A percentile compares a stretch with the other conserved stretches of the same genome.
These are phyloP conservation scores for Drosophila melanocephala DNA, from an alignment of 2,888 invertebrate species.

Conservation along the genomic window DNA sequence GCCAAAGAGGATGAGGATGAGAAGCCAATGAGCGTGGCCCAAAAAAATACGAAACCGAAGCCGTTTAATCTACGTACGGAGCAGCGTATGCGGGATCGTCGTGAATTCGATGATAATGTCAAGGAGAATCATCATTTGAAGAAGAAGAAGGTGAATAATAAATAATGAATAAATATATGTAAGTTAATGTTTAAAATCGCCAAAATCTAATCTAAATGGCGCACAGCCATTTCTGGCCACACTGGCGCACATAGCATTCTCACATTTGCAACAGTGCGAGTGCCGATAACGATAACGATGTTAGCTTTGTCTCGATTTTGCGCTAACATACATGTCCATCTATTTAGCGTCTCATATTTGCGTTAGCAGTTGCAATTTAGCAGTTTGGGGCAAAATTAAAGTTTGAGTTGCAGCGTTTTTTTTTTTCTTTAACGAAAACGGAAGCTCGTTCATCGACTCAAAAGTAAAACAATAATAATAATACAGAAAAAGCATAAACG, in stretches of 20 bases:
- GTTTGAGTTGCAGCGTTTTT: constrained; percentile 19
- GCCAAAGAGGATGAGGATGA: constrained; percentile 5
- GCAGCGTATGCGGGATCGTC: constrained; percentile 80
- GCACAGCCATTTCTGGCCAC: constrained; percentile 17
- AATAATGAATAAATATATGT: constrained; percentile 7
- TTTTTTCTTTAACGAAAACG: constrained; percentile 19
- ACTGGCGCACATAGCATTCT: constrained; percentile 7
- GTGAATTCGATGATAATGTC: constrained; percentile 75
- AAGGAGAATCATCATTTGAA: constrained; percentile 71
- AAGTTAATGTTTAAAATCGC: constrained; percentile 6
- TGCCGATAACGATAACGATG: constrained; percentile 6
- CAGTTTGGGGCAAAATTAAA: constrained; percentile 45
- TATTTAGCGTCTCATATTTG: constrained; percentile 27
- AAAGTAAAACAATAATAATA: neutral
- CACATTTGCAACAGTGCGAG: constrained; percentile 4
- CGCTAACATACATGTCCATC: constrained; percentile 7
- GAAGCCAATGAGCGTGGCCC: constrained; percentile 32
- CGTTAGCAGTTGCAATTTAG: constrained; percentile 52
- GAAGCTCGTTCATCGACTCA: constrained; percentile 3
- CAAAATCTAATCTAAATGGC: constrained; percentile 10
- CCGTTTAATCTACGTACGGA: constrained; percentile 83
- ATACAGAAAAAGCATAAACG: neutral
- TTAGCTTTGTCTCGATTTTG: constrained; percentile 12
- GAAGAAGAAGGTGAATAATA: constrained; percentile 79
- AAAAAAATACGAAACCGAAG: constrained; percentile 39